Base-by-base conservation (phyloP, 2,797 vertebrate species). In the Neosilurus mollespiculum region DNA sequence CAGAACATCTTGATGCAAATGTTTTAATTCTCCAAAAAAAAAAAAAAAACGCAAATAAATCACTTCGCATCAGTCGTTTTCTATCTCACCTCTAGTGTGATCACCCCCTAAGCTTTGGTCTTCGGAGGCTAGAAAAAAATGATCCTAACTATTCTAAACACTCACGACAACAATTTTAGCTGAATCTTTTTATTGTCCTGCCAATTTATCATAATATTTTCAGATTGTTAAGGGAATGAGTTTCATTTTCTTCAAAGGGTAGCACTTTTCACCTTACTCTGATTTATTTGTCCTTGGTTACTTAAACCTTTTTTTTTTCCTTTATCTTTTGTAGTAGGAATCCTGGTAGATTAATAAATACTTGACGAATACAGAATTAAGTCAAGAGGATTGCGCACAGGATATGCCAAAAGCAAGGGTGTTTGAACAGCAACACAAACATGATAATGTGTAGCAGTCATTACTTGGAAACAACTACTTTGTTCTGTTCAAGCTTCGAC, bases 401-500 rank as follows among this genome's bases (percentile, higher is more conserved):
- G 65, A 64, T 67, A 56, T 43, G 67, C 67, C 49, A 66, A 79
- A 66, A 66, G 62, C 62, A 81, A 51, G 37, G 37, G 34, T 49
- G 16, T 56, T 72, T 71, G 49, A 72, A 72, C 80, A 81, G 15
- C 54, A 24, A 81, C 56, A 81, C 30, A 70, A 37, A 54, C 16
- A 65, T 61, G 34, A 72, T 71, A 62, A 81, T 49, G 16, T 37
- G 58, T 81, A 49, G 56, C n/a, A 73, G 58, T 62, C 66, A 59
- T 59, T 81, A 72, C 54, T 69, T 70, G 34, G 56, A 81, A 72
- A 81, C 54, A 80, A 12, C n/a, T 59, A 49, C 30, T 67, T 71
- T 62, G 67, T 65, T 67, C 66, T 81, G 43, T 81, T 30, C 69
- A 81, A 58, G 24, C 70, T 81, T 72, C 58, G 53, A 73, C 69